Evolutionary conservation across 2,113 vertebrate genomes (phyloP).

Genomic region (Alectura lathami): DNA sequence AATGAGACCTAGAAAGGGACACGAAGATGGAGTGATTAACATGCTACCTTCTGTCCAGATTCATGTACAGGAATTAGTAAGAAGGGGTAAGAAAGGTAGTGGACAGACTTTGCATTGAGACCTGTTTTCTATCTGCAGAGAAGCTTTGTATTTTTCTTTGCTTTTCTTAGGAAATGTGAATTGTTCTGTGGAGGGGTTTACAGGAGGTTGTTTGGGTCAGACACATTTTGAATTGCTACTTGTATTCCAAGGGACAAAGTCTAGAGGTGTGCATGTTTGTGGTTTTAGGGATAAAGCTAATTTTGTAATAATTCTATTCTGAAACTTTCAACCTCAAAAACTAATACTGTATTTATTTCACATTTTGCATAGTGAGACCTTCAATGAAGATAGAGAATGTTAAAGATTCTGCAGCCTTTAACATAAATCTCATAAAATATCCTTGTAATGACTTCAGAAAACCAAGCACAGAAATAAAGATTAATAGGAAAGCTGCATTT

Average conservation of each 20-base stretch:
- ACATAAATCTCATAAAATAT: conserved; percentile 83
- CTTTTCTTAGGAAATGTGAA: neutral
- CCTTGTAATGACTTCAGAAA: conserved; percentile 87
- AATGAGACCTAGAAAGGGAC: neutral
- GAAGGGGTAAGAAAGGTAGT: neutral
- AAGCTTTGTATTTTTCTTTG: neutral
- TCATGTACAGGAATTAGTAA: neutral
- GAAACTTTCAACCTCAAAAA: conserved; percentile 58
- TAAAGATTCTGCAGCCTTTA: conserved; percentile 61
- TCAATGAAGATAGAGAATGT: conserved; percentile 53
- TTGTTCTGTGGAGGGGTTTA: neutral
- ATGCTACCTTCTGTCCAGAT: neutral
- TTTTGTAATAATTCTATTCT: conserved; percentile 16
- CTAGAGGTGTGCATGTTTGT: neutral
- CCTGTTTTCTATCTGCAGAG: neutral
- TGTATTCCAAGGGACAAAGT: neutral
- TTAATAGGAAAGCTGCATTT: conserved; percentile 88
- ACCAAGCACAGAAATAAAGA: conserved; percentile 82
- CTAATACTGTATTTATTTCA: conserved; percentile 58
- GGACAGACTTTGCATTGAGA: neutral
- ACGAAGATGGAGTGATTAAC: neutral
- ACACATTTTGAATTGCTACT: neutral
- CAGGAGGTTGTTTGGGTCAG: neutral
- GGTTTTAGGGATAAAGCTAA: neutral
- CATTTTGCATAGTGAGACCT: conserved; percentile 64